Conservation (phyloP, 2,113 vertebrate genomes). For the Neotragus pygmaeus region DNA sequence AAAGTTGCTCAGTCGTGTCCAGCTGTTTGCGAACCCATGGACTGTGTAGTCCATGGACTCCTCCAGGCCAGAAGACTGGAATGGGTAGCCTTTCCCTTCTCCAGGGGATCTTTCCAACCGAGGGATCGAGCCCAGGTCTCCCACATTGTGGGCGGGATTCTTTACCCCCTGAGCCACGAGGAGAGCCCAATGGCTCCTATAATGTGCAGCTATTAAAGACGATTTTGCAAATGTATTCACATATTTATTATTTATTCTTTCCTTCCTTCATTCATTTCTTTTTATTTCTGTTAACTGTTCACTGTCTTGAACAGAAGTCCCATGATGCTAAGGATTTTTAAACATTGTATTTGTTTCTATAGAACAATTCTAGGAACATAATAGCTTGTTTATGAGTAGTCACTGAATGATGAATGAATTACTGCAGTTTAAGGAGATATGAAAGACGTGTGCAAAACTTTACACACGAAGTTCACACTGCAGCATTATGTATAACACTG, state of each 20-base stretch:
- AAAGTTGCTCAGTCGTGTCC: neutral
- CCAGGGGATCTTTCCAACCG: neutral
- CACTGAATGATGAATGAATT: neutral
- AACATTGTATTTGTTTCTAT: neutral
- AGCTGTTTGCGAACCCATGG: rapidly evolving
- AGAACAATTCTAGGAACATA: neutral
- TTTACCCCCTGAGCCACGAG: neutral
- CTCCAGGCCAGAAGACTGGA: neutral
- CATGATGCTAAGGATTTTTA: neutral
- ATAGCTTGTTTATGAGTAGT: neutral
- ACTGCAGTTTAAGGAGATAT: neutral
- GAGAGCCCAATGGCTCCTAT: neutral
- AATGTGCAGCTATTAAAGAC: neutral
- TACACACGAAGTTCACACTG: neutral
- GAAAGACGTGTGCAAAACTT: neutral
- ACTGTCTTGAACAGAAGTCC: neutral
- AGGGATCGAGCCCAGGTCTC: neutral
- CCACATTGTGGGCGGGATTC: neutral
- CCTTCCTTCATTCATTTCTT: neutral
- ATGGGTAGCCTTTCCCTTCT: neutral
- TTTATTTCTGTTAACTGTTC: neutral
- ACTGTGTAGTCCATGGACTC: neutral
- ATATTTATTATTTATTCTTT: neutral
- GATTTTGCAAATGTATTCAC: neutral
- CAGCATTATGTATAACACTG: neutral